Base-by-base conservation (phyloP, 1,140 invertebrate genomes). In the Hyles vespertilio region DNA sequence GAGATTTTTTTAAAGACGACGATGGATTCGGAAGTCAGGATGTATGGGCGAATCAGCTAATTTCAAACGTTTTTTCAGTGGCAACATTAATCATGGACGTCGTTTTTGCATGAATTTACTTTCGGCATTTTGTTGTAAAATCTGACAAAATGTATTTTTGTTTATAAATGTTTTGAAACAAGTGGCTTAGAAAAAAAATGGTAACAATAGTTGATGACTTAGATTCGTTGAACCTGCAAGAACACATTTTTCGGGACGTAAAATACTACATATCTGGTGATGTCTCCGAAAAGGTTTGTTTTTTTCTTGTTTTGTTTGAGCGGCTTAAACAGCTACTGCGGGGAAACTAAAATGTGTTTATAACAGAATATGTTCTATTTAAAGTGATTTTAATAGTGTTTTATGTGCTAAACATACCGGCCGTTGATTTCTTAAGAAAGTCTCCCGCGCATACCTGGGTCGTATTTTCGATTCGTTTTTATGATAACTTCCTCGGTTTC, bases 211-310 rank as follows among this genome's bases (percentile, higher is more conserved):
- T 82, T 74, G 85, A 87, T 77, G 87, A 88, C 77, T 79, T 89
- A 81, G 88, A 89, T 78, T 83, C 86, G 75, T 84, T 89, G 78
- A 78, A 77, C 70, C 80, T 89, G 66, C 79, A 87, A 77, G 84
- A 89, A 63, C 81, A 81, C 67, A 86, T 92, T 68, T 92, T 92
- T 78, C 89, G 89, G 69, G 89, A 93, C 87, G 90, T 94, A 65
- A 94, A 93, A 83, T 94, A 92, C 89, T 94, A 92, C 86, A 87
- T 93, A 70, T 93, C 92, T 77, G 93, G 93, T 63, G 91, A 92
- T 84, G 91, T 92, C 58, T 91, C 92, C 67, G 91, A 93, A 73
- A 93, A 93, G 90, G 93, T 94, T 87, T 81, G 79, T 87, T 83
- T 75, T 81, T 74, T 67, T 72, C 67, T 63, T 79, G 53, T 74